Percentiles rank a stretch among this genome's conserved stretches.
Evolutionary conservation across 2,888 invertebrate genomes (phyloP).

Genomic region (Eledone cirrhosa): DNA sequence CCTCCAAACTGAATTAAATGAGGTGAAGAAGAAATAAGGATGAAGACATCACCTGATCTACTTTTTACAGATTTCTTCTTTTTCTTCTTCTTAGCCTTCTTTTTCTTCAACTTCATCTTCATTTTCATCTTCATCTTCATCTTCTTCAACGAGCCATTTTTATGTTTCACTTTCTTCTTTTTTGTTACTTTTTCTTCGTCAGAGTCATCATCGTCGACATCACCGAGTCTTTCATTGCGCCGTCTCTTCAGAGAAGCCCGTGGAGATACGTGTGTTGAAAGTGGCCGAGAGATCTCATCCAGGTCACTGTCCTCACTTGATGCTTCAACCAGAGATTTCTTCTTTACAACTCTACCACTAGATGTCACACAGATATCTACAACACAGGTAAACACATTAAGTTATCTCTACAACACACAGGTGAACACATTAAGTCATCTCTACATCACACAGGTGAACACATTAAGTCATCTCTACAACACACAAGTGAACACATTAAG

Average conservation of each 20-base stretch:
- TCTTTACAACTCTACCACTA: conserved; percentile 24
- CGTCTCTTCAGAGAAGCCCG: conserved; percentile 35
- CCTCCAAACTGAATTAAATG: no score
- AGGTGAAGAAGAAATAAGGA: no score
- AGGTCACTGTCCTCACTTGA: conserved; percentile 37
- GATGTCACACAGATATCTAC: conserved; percentile 22
- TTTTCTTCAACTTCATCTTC: conserved; percentile 30
- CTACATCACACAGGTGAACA: no score
- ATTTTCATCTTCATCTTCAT: conserved; percentile 30
- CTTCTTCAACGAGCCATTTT: conserved; percentile 30
- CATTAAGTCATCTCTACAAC: no score
- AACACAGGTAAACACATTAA: no score
- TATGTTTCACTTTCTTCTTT: conserved; percentile 32
- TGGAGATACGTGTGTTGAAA: conserved; percentile 37
- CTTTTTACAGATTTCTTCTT: background rate
- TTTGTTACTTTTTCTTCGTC: conserved; percentile 32
- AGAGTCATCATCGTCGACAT: conserved; percentile 37
- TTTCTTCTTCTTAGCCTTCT: conserved; percentile 3
- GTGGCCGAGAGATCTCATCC: conserved; percentile 37
- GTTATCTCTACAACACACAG: no score
- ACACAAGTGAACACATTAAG: no score
- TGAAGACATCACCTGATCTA: no score
- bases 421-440: no score
- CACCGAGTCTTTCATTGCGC: conserved; percentile 37
- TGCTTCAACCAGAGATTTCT: conserved; percentile 16